A percentile compares a stretch with the other conserved stretches of the same genome.
Conservation (phyloP, 53 echinoderm and acorn worm genomes). For the Echinarachnius parma region DNA sequence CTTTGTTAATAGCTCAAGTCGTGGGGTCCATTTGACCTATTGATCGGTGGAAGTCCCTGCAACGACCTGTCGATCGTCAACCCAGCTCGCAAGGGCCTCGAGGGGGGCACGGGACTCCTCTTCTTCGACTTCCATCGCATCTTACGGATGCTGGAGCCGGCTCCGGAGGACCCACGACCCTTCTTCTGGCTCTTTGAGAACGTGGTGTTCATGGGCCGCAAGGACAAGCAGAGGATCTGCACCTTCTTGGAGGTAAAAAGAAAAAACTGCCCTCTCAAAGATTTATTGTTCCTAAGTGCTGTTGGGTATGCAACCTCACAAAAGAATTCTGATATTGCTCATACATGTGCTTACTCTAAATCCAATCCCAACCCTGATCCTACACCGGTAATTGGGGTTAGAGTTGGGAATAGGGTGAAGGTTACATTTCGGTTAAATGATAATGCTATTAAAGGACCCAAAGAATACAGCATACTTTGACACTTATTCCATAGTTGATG, state of each 20-base stretch:
- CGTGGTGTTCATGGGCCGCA: conserved; percentile 75
- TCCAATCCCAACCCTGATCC: too few relatives aligned
- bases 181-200: conserved; percentile 99
- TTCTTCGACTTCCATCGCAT: conserved; percentile 86
- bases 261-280: too few relatives aligned
- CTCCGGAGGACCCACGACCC: conserved; percentile 53
- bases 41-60: conserved; percentile 98
- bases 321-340: too few relatives aligned
- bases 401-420: too few relatives aligned
- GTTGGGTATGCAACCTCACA: too few relatives aligned
- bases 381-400: too few relatives aligned
- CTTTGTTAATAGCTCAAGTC: conserved; percentile 74
- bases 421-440: too few relatives aligned
- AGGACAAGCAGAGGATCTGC: conserved; percentile 73
- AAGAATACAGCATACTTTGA: too few relatives aligned
- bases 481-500: too few relatives aligned
- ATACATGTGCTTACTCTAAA: too few relatives aligned
- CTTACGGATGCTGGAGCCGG: conserved; percentile 27
- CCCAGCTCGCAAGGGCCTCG: conserved; percentile 74
- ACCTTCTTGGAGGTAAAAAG: conserved; percentile 72
- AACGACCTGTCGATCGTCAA: conserved; percentile 94
- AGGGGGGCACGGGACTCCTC: conserved; percentile 71
- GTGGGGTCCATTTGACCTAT: conserved; percentile 82
- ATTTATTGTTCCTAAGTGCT: too few relatives aligned
- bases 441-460: too few relatives aligned